phyloP scores from a whole-genome alignment of 2,113 vertebrate species.

The Pomatorhinus ruficollis region DNA sequence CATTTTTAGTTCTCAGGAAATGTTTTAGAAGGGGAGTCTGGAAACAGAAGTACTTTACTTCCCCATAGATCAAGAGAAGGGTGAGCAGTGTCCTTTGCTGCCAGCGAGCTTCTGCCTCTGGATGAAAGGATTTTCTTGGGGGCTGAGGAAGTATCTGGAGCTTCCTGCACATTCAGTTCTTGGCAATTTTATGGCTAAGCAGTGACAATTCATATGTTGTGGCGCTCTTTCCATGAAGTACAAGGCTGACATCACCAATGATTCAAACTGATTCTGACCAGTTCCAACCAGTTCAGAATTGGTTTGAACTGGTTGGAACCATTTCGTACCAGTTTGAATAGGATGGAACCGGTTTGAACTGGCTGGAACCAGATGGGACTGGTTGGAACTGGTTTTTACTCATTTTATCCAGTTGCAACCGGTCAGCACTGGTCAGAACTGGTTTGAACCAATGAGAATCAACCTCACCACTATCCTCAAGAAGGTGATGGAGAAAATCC shows the following conservation, averaged over 20 bases:
- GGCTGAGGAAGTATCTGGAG: background rate
- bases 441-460: accelerated
- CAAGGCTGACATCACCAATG: slow-evolving; percentile 17
- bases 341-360: accelerated
- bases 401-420: background rate
- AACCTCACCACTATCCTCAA: no score
- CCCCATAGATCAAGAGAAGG: background rate
- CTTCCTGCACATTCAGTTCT: slow-evolving; percentile 2
- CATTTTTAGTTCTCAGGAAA: slow-evolving; percentile 54
- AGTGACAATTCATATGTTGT: background rate
- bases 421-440: accelerated
- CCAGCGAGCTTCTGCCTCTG: background rate
- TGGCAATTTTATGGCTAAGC: background rate
- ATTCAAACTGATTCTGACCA: background rate
- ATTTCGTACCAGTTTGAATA: no score
- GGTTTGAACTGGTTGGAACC: background rate
- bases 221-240: background rate
- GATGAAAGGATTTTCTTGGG: background rate
- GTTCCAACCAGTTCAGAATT: background rate
- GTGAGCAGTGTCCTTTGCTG: background rate
- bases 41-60: slow-evolving; percentile 49
- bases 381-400: background rate
- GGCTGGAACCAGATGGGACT: accelerated
- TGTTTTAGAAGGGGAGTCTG: slow-evolving; percentile 24
- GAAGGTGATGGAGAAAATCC: background rate